These are phyloP conservation scores for Corvus cornix DNA, from an alignment of 2,113 vertebrate species.

Conservation along the genomic window DNA sequence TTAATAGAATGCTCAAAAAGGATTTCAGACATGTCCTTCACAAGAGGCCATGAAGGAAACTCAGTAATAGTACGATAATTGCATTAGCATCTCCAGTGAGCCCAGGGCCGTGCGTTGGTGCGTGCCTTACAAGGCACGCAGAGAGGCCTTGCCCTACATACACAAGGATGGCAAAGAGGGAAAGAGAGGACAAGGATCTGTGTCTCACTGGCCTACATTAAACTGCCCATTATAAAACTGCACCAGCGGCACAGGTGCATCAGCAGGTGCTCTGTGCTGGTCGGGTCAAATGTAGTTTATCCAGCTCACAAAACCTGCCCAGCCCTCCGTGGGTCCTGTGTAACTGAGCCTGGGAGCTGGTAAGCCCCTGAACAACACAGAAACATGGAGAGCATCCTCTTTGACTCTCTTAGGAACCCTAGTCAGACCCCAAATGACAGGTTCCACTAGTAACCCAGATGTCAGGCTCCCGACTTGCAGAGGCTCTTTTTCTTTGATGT, in stretches of 20 bases:
- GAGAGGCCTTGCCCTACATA: slow-evolving; percentile 33
- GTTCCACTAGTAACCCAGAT: background rate
- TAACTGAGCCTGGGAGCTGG: background rate
- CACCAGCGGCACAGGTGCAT: background rate
- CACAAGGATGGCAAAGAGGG: background rate
- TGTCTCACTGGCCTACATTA: background rate
- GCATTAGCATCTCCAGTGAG: slow-evolving; percentile 43
- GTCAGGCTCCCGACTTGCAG: background rate
- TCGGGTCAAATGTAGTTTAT: background rate
- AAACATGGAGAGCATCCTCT: background rate
- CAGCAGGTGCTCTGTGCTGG: background rate
- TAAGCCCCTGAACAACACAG: background rate
- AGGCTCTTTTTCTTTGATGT: background rate
- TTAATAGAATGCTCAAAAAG: slow-evolving; percentile 48
- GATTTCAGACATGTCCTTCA: slow-evolving; percentile 46
- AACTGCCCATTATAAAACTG: background rate
- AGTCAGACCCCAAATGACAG: background rate
- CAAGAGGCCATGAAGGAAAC: slow-evolving; percentile 49
- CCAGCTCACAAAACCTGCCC: background rate
- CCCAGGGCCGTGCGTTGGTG: background rate
- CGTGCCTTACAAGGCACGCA: background rate
- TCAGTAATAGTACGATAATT: slow-evolving; percentile 25
- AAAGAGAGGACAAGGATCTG: background rate
- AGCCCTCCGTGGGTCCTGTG: accelerated
- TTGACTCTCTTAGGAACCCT: background rate